These are phyloP conservation scores for Allophyes oxyacanthae DNA, from an alignment of 2,888 invertebrate genomes.

Conservation along the genomic window DNA sequence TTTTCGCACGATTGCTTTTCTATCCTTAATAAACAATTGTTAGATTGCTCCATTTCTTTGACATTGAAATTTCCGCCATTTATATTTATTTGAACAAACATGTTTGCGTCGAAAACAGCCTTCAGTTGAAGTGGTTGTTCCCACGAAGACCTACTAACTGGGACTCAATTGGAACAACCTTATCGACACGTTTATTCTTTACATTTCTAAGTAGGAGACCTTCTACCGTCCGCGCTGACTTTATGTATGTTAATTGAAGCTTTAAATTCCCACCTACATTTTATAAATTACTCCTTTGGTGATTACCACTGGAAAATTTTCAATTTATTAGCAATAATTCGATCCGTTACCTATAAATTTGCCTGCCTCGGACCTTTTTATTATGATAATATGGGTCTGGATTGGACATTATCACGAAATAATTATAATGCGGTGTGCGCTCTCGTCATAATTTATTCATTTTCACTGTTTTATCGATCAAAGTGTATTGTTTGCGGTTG, in stretches of 20 bases:
- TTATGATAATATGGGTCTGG: slow-evolving; percentile 59
- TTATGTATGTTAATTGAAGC: slow-evolving; percentile 59
- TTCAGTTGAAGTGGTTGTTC: slow-evolving; percentile 34
- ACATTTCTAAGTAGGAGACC: slow-evolving; percentile 61
- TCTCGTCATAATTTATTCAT: slow-evolving; percentile 76
- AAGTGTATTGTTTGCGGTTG: slow-evolving; percentile 69
- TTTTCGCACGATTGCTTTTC: slow-evolving; percentile 9
- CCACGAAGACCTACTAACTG: slow-evolving; percentile 45
- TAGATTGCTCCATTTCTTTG: slow-evolving; percentile 25
- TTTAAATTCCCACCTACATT: slow-evolving; percentile 55
- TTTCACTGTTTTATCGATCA: slow-evolving; percentile 78
- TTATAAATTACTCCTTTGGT: slow-evolving; percentile 52
- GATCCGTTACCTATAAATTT: slow-evolving; percentile 47
- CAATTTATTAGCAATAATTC: slow-evolving; percentile 50
- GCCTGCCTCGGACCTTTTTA: slow-evolving; percentile 52
- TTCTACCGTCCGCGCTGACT: slow-evolving; percentile 41
- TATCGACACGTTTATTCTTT: slow-evolving; percentile 61
- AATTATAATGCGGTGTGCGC: slow-evolving; percentile 70
- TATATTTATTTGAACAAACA: slow-evolving; percentile 23
- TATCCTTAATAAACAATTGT: slow-evolving; percentile 29
- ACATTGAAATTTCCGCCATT: slow-evolving; percentile 18
- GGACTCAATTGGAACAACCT: slow-evolving; percentile 57
- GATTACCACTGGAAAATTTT: slow-evolving; percentile 42
- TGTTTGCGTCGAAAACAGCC: slow-evolving; percentile 32
- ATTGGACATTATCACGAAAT: slow-evolving; percentile 68